These are phyloP conservation scores for Girardinus metallicus DNA, from an alignment of 2,797 vertebrate genomes.

Conservation along the genomic window DNA sequence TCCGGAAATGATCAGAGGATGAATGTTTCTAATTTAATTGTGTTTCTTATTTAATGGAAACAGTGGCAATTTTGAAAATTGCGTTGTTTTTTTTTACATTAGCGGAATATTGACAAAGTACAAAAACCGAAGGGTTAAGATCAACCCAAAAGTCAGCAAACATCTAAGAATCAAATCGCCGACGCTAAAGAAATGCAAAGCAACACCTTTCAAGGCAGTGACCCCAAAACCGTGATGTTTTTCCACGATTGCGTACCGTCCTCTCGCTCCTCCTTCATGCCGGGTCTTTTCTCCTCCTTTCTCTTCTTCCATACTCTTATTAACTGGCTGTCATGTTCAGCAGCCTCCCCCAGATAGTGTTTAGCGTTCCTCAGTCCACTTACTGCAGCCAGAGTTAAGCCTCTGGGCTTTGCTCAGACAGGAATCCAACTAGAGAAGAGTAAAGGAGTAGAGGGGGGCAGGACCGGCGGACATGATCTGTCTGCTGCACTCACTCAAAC, in stretches of 20 bases:
- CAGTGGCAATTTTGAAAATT: too few species aligned
- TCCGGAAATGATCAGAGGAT: too few species aligned
- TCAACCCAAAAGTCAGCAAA: too few species aligned
- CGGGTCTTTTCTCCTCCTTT: constrained; percentile 43
- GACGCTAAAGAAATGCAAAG: too few species aligned
- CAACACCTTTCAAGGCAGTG: too few species aligned
- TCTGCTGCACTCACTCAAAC: constrained; percentile 53
- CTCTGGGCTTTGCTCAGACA: constrained; percentile 74
- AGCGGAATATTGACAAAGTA: too few species aligned
- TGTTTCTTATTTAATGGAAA: too few species aligned
- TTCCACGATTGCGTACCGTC: background rate
- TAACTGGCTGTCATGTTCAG: constrained; percentile 78
- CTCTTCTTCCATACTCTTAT: constrained; percentile 67
- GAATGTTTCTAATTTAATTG: too few species aligned
- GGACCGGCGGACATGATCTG: constrained; percentile 64
- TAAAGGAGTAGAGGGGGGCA: constrained; percentile 31
- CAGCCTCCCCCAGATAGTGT: constrained; percentile 69
- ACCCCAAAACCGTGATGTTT: too few species aligned
- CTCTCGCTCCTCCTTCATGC: background rate
- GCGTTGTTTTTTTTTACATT: too few species aligned
- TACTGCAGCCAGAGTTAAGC: constrained; percentile 72
- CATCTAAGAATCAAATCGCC: too few species aligned
- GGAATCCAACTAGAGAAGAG: constrained; percentile 63
- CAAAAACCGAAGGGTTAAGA: too few species aligned
- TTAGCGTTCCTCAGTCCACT: constrained; percentile 76